phyloP scores from a whole-genome alignment of 2,888 invertebrate species.

The Colletes collaris region DNA sequence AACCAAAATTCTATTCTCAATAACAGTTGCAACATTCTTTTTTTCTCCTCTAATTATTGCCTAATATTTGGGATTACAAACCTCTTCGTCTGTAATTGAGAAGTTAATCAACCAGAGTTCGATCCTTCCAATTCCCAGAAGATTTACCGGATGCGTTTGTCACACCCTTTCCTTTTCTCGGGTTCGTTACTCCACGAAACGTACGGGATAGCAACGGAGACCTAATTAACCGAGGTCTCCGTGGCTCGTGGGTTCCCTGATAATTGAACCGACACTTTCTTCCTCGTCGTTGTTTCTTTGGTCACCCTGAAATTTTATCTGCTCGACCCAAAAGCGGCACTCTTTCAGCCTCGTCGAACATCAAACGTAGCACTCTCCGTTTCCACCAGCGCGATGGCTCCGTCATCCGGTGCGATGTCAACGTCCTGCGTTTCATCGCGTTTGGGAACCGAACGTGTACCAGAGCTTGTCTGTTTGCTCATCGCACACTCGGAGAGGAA shows the following conservation, averaged over 20 bases:
- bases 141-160: conserved; percentile 31
- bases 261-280: conserved; percentile 57
- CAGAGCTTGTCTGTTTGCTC: conserved; percentile 52
- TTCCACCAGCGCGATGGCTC: conserved; percentile 31
- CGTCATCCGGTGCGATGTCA: conserved; percentile 55
- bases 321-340: conserved; percentile 22
- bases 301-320: conserved; percentile 27
- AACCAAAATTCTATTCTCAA: too few species aligned
- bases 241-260: conserved; percentile 43
- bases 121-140: background rate
- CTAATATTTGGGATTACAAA: too few species aligned
- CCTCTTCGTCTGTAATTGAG: too few species aligned
- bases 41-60: too few species aligned
- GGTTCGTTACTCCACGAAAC: conserved; percentile 39
- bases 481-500: conserved; percentile 36
- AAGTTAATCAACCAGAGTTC: background rate
- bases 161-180: background rate
- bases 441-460: conserved; percentile 44
- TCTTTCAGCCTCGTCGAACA: conserved; percentile 47
- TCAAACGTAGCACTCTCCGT: conserved; percentile 39
- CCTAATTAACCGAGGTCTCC: conserved; percentile 59
- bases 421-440: conserved; percentile 60
- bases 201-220: conserved; percentile 51
- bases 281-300: background rate
- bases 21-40: too few species aligned